phyloP scores from a whole-genome alignment of 2,888 invertebrate species.

The Yponomeuta malinellus region DNA sequence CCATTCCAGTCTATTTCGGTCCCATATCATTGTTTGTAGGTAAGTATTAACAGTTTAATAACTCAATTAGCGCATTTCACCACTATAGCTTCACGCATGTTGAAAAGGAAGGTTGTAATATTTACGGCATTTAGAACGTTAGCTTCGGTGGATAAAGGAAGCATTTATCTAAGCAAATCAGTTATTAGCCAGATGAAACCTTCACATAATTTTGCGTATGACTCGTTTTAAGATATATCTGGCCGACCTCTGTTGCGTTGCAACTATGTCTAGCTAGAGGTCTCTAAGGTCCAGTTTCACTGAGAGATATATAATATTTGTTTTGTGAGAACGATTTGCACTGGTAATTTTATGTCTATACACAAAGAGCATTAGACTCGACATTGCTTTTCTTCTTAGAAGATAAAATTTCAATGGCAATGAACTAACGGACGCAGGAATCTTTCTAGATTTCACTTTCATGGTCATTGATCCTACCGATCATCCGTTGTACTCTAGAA shows the following conservation, averaged over 20 bases:
- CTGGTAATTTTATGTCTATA: not conserved
- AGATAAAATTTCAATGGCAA: not conserved
- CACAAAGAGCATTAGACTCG: too few relatives aligned
- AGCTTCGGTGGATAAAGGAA: not conserved
- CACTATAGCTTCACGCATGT: not conserved
- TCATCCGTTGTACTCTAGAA: not conserved
- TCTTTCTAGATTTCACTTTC: not conserved
- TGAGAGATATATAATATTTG: not conserved
- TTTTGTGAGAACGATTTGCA: not conserved
- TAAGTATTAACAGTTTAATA: too few relatives aligned
- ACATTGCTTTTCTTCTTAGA: not conserved
- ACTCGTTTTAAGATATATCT: not conserved
- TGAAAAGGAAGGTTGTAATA: not conserved
- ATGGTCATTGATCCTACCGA: not conserved
- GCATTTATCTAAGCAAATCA: slow-evolving; percentile 12
- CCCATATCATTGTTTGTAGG: too few relatives aligned
- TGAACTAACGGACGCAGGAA: not conserved
- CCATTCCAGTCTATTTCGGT: too few relatives aligned
- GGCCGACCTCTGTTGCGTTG: slow-evolving; percentile 12
- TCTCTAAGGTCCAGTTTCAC: not conserved
- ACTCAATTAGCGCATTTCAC: too few relatives aligned
- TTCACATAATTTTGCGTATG: slow-evolving; percentile 8
- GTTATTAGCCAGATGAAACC: slow-evolving; percentile 8
- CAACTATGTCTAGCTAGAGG: slow-evolving; percentile 14
- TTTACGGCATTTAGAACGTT: slow-evolving; percentile 4